Percentiles rank a stretch among this genome's conserved stretches.
These are phyloP conservation scores for Takifugu rubripes DNA, from an alignment of 2,797 vertebrate genomes.

Conservation along the genomic window DNA sequence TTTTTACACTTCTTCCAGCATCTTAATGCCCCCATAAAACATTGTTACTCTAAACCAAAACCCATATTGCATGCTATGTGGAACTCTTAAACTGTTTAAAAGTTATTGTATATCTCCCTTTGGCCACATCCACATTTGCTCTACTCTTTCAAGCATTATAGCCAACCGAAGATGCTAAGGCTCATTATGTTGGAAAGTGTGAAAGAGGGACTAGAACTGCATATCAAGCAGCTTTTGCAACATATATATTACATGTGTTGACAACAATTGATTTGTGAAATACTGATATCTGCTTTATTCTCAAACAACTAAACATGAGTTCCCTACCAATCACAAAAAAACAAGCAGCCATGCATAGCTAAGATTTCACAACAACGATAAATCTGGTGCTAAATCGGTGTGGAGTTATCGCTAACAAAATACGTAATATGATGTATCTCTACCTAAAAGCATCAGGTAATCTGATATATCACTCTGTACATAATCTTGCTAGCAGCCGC, in stretches of 20 bases:
- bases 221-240: too few species aligned
- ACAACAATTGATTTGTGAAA: not conserved
- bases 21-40: too few species aligned
- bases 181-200: too few species aligned
- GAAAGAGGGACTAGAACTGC: too few species aligned
- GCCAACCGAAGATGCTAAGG: too few species aligned
- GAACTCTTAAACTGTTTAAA: too few species aligned
- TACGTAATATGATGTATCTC: constrained; percentile 12
- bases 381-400: constrained; percentile 3
- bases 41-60: too few species aligned
- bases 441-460: constrained; percentile 37
- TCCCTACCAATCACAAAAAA: not conserved
- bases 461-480: constrained; percentile 32
- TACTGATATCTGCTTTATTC: not conserved
- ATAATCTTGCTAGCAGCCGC: constrained; percentile 34
- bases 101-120: too few species aligned
- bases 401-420: constrained; percentile 20
- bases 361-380: constrained; percentile 8
- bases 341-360: not conserved
- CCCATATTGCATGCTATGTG: too few species aligned
- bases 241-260: not conserved
- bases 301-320: not conserved
- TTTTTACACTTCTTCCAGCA: too few species aligned
- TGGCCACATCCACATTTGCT: too few species aligned
- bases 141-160: too few species aligned